Percentiles rank a stretch among this genome's conserved stretches.
phyloP scores from a whole-genome alignment of 1,140 invertebrate species.

The Lethrus apterus region DNA sequence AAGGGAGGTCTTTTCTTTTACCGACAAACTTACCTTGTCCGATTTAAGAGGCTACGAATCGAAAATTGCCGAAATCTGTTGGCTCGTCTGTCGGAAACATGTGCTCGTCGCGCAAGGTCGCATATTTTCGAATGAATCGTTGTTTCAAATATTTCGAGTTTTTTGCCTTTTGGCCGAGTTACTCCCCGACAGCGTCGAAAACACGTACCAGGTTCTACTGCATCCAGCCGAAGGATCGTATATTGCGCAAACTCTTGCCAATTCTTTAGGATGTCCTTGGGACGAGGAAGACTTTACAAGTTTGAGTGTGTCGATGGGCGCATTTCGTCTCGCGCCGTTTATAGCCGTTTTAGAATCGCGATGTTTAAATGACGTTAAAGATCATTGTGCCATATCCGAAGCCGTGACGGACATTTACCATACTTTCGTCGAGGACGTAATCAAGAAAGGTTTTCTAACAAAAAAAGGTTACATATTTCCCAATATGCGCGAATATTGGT shows the following conservation, averaged over 20 bases:
- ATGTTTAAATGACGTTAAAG: constrained; percentile 53
- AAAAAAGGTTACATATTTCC: constrained; percentile 69
- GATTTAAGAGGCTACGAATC: constrained; percentile 51
- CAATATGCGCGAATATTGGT: constrained; percentile 71
- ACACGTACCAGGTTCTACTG: constrained; percentile 50
- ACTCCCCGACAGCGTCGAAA: constrained; percentile 38
- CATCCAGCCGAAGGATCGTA: constrained; percentile 58
- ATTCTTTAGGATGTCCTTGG: constrained; percentile 58
- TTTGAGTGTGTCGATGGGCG: constrained; percentile 54
- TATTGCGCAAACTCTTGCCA: constrained; percentile 57
- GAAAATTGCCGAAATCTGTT: constrained; percentile 61
- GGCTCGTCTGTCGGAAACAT: constrained; percentile 64
- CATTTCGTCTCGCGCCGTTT: constrained; percentile 58
- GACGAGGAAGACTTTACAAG: constrained; percentile 59
- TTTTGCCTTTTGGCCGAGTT: constrained; percentile 70
- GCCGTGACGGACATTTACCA: constrained; percentile 68
- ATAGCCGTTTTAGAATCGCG: constrained; percentile 64
- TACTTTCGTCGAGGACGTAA: constrained; percentile 70
- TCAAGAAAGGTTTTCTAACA: constrained; percentile 71
- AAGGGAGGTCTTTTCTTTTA: constrained; percentile 61
- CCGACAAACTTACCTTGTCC: constrained; percentile 47
- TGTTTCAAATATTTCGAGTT: constrained; percentile 69
- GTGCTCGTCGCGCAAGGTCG: constrained; percentile 51
- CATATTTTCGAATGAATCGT: constrained; percentile 54
- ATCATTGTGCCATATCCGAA: constrained; percentile 56